Conservation (phyloP, 2,888 invertebrate species). For the Drosophila quinaria region DNA sequence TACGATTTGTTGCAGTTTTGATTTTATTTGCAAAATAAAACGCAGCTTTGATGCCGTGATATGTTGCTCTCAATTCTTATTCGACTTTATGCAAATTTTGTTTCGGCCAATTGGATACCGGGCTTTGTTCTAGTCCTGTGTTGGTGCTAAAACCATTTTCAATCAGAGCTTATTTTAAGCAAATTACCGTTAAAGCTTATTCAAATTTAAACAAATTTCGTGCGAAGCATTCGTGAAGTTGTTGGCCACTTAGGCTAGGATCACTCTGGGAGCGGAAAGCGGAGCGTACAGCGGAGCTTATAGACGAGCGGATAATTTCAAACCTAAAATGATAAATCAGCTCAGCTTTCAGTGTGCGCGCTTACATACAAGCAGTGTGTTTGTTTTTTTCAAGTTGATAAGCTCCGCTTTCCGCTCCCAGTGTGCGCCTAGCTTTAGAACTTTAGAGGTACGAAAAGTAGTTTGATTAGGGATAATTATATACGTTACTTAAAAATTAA, state of each 20-base stretch:
- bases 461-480: background rate
- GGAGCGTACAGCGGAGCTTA: too few relatives aligned
- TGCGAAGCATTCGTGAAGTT: background rate
- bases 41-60: constrained; percentile 7
- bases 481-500: too few relatives aligned
- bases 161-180: background rate
- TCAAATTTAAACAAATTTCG: background rate
- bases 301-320: too few relatives aligned
- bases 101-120: background rate
- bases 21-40: constrained; percentile 8
- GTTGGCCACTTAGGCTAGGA: background rate
- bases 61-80: background rate
- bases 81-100: constrained; percentile 16
- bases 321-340: too few relatives aligned
- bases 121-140: background rate
- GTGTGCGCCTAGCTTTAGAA: too few relatives aligned
- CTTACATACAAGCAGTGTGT: too few relatives aligned
- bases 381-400: too few relatives aligned
- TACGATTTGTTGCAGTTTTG: constrained; percentile 3
- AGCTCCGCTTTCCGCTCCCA: too few relatives aligned
- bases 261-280: too few relatives aligned
- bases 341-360: too few relatives aligned
- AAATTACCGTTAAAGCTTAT: background rate
- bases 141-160: background rate
- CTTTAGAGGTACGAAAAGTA: background rate